Evolutionary conservation across 1,140 invertebrate species (phyloP).

Genomic region (Drosophila tani): DNA sequence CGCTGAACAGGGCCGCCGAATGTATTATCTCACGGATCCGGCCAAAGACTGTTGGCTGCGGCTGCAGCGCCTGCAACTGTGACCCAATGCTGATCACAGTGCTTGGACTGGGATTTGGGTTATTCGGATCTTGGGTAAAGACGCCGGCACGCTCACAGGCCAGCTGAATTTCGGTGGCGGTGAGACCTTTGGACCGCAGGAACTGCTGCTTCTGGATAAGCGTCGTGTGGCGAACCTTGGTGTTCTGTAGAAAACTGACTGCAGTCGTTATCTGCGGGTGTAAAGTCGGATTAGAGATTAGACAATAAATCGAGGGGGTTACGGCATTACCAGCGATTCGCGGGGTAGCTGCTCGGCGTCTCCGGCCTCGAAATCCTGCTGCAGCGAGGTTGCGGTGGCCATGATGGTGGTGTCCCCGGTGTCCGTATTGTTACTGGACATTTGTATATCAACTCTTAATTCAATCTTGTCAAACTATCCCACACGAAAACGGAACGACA

Average conservation of each 20-base stretch:
- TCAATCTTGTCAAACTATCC: conserved; percentile 70
- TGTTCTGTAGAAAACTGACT: conserved; percentile 94
- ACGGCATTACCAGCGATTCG: conserved; percentile 71
- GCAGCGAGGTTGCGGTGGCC: conserved; percentile 53
- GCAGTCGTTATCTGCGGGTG: conserved; percentile 91
- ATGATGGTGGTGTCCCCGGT: conserved; percentile 78
- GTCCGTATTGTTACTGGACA: conserved; percentile 78
- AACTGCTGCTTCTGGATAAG: conserved; percentile 92
- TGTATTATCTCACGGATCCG: conserved; percentile 89
- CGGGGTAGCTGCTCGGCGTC: conserved; percentile 55
- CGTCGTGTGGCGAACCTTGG: conserved; percentile 91
- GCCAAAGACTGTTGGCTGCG: conserved; percentile 83
- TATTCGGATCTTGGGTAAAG: conserved; percentile 80
- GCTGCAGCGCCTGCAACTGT: conserved; percentile 72
- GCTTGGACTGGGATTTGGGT: conserved; percentile 68
- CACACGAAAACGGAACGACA: conserved; percentile 11
- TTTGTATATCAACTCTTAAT: conserved; percentile 73
- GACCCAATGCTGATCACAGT: conserved; percentile 81
- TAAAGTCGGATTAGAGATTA: conserved; percentile 56
- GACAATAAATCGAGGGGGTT: conserved; percentile 28
- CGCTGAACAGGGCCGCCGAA: conserved; percentile 89
- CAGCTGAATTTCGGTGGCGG: conserved; percentile 90
- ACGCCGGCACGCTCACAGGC: conserved; percentile 89
- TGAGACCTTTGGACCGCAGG: conserved; percentile 92
- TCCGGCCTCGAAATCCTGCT: conserved; percentile 35